Percentiles rank a stretch among this genome's conserved stretches.
Evolutionary conservation across 2,888 invertebrate genomes (phyloP).

Genomic region (Zeuzera pyrina): DNA sequence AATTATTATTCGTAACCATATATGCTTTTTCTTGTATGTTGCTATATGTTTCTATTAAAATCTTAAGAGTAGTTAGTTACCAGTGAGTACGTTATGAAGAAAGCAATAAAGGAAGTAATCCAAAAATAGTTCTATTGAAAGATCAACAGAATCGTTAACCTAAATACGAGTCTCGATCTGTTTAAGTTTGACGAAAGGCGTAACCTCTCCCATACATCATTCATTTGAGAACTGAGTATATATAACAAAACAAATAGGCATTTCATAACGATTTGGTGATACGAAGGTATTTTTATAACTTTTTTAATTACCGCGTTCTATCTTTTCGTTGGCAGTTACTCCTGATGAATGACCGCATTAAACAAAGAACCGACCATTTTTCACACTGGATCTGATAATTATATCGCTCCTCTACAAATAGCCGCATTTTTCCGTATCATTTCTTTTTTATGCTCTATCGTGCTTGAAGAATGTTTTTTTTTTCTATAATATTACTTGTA

Average conservation of each 20-base stretch:
- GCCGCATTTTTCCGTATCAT: constrained; percentile 27
- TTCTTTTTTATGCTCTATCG: no score
- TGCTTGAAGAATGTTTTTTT: no score
- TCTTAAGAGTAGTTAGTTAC: no score
- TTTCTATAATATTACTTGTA: no score
- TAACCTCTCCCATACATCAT: neutral
- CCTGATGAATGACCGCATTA: constrained; percentile 38
- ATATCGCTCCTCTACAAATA: constrained; percentile 31
- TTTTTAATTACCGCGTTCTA: constrained; percentile 18
- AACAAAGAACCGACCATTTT: constrained; percentile 41
- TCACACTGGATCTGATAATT: constrained; percentile 28
- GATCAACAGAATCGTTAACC: neutral
- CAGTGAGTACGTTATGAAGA: no score
- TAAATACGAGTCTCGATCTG: neutral
- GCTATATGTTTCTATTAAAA: no score
- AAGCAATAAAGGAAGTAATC: no score
- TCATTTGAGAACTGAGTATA: neutral
- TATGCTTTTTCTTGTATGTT: no score
- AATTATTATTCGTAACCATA: no score
- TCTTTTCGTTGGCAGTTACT: constrained; percentile 22
- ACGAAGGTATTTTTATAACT: constrained; percentile 12
- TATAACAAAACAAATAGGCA: constrained; percentile 5
- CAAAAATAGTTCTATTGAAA: no score
- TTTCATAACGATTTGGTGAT: constrained; percentile 12
- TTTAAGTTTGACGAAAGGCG: neutral